Conservation (phyloP, 2,113 vertebrate genomes). For the Phyllostomus hastatus region DNA sequence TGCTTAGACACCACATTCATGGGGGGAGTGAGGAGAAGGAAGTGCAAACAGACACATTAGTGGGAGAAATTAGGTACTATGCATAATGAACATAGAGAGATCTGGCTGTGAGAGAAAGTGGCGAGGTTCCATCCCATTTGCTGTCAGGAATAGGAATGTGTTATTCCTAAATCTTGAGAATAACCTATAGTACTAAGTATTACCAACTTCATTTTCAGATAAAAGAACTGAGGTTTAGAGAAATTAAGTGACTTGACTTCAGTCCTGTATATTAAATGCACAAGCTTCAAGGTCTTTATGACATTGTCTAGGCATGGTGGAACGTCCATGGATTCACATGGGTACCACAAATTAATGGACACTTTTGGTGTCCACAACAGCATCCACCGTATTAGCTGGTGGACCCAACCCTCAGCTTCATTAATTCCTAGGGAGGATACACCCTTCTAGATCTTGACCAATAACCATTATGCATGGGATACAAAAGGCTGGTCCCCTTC, state of each 20-base stretch:
- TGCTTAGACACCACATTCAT: neutral
- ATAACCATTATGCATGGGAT: neutral
- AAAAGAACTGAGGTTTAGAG: neutral
- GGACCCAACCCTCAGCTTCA: neutral
- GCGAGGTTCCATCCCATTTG: neutral
- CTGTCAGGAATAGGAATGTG: neutral
- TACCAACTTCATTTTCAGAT: neutral
- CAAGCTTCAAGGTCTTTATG: neutral
- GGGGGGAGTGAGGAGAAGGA: neutral
- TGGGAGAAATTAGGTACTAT: neutral
- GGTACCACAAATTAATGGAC: no score
- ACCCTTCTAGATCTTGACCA: neutral
- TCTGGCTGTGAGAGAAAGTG: neutral
- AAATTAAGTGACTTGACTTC: neutral
- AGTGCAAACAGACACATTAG: neutral
- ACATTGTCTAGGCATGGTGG: neutral
- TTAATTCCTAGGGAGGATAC: neutral
- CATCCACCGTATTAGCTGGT: neutral
- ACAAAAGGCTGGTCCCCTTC: neutral
- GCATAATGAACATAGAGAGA: neutral
- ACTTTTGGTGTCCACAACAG: neutral
- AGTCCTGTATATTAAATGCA: neutral
- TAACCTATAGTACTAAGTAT: neutral
- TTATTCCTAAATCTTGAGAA: neutral
- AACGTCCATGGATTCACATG: no score